Evolutionary conservation across 2,888 invertebrate species (phyloP).

Genomic region (Drosophila lacicola): DNA sequence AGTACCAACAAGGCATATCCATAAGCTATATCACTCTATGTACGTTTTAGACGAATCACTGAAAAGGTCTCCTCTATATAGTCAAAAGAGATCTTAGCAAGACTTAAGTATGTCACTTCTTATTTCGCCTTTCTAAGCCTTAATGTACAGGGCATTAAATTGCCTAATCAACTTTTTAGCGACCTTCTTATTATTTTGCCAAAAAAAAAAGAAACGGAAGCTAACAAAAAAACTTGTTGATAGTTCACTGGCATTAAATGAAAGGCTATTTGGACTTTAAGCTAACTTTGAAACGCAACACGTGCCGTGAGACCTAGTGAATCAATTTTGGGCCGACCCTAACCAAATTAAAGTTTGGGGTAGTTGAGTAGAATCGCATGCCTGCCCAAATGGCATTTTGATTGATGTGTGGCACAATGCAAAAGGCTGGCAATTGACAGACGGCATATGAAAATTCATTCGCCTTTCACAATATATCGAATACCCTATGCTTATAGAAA

Average conservation of each 20-base stretch:
- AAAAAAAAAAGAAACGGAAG: slow-evolving; percentile 10
- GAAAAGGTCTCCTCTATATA: no score
- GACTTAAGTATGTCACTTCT: neutral
- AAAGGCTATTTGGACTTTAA: slow-evolving; percentile 33
- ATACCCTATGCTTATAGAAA: neutral
- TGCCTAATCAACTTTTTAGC: neutral
- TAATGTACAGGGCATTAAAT: slow-evolving; percentile 2
- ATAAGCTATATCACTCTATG: no score
- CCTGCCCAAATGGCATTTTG: slow-evolving; percentile 68
- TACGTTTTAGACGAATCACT: no score
- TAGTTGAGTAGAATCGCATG: slow-evolving; percentile 49
- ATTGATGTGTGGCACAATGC: slow-evolving; percentile 70
- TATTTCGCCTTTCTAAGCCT: no score
- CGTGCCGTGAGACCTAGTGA: slow-evolving; percentile 48
- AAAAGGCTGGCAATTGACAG: slow-evolving; percentile 49
- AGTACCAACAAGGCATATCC: no score
- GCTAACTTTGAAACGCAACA: slow-evolving; percentile 71
- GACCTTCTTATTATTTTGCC: neutral
- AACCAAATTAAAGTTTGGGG: slow-evolving; percentile 21
- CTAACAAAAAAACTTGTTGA: slow-evolving; percentile 64
- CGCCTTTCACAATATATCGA: slow-evolving; percentile 31
- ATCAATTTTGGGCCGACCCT: slow-evolving; percentile 14
- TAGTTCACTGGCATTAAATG: slow-evolving; percentile 44
- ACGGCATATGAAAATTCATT: slow-evolving; percentile 29
- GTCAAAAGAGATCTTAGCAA: neutral